These are phyloP conservation scores for Alca torda DNA, from an alignment of 2,797 vertebrate genomes.

Conservation along the genomic window DNA sequence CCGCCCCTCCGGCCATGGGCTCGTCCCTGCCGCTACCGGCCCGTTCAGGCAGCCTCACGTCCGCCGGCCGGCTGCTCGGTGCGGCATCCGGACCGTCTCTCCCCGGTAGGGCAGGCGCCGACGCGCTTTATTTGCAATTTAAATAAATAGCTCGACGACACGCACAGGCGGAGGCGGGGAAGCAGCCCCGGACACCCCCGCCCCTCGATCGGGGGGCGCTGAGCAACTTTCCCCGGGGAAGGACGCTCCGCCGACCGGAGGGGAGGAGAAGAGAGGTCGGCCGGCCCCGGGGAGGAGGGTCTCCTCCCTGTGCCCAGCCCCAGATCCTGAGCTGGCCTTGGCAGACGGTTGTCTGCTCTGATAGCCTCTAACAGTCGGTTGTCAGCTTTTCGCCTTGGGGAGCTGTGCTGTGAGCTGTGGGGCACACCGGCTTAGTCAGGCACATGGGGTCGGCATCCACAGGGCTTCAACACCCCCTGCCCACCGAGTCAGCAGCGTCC, in stretches of 20 bases:
- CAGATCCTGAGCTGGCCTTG: not conserved
- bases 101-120: not conserved
- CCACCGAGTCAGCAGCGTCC: not conserved
- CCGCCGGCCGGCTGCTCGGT: not conserved
- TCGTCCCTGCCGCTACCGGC: not conserved
- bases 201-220: not conserved
- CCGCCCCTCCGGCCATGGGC: not conserved
- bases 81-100: not conserved
- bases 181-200: not conserved
- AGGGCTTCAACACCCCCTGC: not conserved
- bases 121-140: not conserved
- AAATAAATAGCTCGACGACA: not conserved
- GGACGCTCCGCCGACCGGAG: not conserved
- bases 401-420: not conserved
- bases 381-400: not conserved
- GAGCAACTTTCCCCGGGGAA: not conserved
- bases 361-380: not conserved
- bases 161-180: not conserved
- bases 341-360: fast-evolving
- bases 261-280: not conserved
- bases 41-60: not conserved
- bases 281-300: not conserved
- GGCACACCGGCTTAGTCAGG: not conserved
- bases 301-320: not conserved
- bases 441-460: not conserved